phyloP scores from a whole-genome alignment of 2,888 invertebrate genomes.

The Pseudoips prasinana region DNA sequence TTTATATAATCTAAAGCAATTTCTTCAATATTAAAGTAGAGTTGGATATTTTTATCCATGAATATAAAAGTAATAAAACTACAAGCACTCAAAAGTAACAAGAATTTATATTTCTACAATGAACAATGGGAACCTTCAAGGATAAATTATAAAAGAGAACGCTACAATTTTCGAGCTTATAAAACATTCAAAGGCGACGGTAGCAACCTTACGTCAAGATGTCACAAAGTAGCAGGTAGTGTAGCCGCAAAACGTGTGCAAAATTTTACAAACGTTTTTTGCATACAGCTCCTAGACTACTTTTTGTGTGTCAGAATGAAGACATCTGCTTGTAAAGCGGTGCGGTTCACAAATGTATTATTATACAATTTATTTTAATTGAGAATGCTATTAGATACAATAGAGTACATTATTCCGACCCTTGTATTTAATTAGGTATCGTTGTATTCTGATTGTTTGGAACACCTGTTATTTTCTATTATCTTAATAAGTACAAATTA shows the following conservation, averaged over 20 bases:
- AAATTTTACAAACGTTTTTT: constrained; percentile 71
- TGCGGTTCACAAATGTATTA: constrained; percentile 15
- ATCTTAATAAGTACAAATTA: constrained; percentile 4
- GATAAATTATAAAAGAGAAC: constrained; percentile 4
- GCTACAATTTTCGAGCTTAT: constrained; percentile 26
- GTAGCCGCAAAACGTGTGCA: constrained; percentile 61
- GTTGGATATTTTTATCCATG: no score
- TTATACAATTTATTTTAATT: constrained; percentile 30
- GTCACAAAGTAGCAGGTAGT: constrained; percentile 79
- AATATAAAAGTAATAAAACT: no score
- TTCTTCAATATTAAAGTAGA: no score
- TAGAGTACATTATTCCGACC: constrained; percentile 14
- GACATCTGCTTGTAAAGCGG: constrained; percentile 53
- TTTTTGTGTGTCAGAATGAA: constrained; percentile 56
- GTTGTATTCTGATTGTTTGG: constrained; percentile 6
- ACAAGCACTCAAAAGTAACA: background rate
- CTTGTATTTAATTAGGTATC: constrained; percentile 13
- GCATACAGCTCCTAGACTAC: constrained; percentile 48
- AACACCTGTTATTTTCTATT: constrained; percentile 20
- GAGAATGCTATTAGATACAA: constrained; percentile 17
- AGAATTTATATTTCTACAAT: constrained; percentile 2
- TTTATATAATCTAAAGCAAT: background rate
- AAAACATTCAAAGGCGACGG: constrained; percentile 39
- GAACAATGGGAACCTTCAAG: constrained; percentile 10
- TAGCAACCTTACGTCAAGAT: constrained; percentile 72